Evolutionary conservation across 2,113 vertebrate genomes (phyloP).

Genomic region (Lipophrys pholis): DNA sequence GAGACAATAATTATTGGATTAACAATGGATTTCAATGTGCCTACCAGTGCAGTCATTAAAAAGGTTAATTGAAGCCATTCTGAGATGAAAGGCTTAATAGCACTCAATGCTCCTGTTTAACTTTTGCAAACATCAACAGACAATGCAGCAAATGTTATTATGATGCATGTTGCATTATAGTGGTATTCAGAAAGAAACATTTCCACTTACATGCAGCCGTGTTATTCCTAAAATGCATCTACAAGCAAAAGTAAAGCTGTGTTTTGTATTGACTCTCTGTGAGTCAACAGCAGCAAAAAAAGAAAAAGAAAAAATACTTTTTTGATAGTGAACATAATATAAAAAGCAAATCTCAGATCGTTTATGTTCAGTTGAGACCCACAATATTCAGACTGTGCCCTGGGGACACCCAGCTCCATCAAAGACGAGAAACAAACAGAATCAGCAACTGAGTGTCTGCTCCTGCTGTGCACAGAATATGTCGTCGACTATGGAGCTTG

Average conservation of each 20-base stretch:
- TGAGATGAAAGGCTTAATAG: constrained; percentile 61
- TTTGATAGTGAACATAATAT: constrained; percentile 26
- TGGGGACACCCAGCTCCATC: constrained; percentile 61
- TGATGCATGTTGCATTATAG: constrained; percentile 1
- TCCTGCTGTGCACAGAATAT: constrained; percentile 49
- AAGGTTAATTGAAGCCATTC: constrained; percentile 74
- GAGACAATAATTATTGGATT: constrained; percentile 75
- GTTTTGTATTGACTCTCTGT: constrained; percentile 9
- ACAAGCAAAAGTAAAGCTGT: neutral
- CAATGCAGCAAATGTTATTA: constrained; percentile 21
- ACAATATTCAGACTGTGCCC: constrained; percentile 50
- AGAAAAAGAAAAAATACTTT: neutral
- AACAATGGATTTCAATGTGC: constrained; percentile 58
- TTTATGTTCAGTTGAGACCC: constrained; percentile 55
- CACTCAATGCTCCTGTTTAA: constrained; percentile 48
- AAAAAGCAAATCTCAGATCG: constrained; percentile 37
- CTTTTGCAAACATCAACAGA: constrained; percentile 48
- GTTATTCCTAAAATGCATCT: constrained; percentile 10
- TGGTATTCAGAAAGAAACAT: constrained; percentile 9
- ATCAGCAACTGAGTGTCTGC: constrained; percentile 48
- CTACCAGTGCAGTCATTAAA: constrained; percentile 63
- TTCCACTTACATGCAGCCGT: neutral
- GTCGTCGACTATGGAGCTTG: constrained; percentile 37
- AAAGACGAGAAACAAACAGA: constrained; percentile 72
- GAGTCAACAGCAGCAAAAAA: neutral